Conservation (phyloP, 1,140 invertebrate genomes). For the Aphelinus atriplicis region DNA sequence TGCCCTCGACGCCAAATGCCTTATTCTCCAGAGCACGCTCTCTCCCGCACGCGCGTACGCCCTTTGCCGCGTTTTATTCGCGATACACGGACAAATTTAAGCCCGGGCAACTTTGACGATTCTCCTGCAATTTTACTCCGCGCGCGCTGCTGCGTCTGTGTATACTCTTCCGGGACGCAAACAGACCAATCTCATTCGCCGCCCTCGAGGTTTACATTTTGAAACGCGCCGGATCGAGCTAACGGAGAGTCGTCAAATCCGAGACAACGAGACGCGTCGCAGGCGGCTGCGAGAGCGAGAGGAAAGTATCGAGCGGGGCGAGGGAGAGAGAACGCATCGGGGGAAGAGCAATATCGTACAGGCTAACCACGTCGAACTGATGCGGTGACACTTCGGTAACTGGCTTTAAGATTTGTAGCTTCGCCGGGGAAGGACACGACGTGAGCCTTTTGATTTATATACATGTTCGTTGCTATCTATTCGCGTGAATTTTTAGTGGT, state of each 20-base stretch:
- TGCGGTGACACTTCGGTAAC: constrained; percentile 56
- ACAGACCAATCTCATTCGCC: too few relatives aligned
- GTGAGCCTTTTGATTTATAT: constrained; percentile 54
- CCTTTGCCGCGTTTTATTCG: constrained; percentile 33
- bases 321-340: constrained; percentile 48
- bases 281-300: too few relatives aligned
- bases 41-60: background rate
- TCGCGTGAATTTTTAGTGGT: constrained; percentile 2
- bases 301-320: background rate
- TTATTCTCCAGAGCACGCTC: constrained; percentile 23
- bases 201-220: too few relatives aligned
- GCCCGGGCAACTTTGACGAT: too few relatives aligned
- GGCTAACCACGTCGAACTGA: constrained; percentile 49
- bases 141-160: too few relatives aligned
- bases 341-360: constrained; percentile 23
- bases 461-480: constrained; percentile 22
- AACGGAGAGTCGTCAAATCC: too few relatives aligned
- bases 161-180: too few relatives aligned
- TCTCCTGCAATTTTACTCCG: too few relatives aligned
- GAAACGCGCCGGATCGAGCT: too few relatives aligned
- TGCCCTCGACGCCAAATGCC: constrained; percentile 43
- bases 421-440: constrained; percentile 48
- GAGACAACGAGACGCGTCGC: too few relatives aligned
- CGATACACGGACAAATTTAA: background rate
- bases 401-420: constrained; percentile 56